These are phyloP conservation scores for Drosophila villosipedis DNA, from an alignment of 2,888 invertebrate genomes.

Conservation along the genomic window DNA sequence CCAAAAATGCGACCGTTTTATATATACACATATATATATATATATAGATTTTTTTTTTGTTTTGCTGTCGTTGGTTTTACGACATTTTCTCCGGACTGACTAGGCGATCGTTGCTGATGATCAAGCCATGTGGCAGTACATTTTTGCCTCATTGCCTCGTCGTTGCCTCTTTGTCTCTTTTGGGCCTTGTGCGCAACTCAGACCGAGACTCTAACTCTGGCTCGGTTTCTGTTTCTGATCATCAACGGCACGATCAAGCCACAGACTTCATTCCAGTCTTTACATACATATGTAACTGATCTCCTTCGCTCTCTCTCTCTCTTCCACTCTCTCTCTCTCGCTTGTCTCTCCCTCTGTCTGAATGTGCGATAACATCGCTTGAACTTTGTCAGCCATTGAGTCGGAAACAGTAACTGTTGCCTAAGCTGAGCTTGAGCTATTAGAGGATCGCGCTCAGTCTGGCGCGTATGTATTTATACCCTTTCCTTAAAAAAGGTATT, in stretches of 20 bases:
- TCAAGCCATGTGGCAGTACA: constrained; percentile 50
- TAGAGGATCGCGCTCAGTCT: constrained; percentile 33
- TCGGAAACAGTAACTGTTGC: constrained; percentile 46
- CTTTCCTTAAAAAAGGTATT: background rate
- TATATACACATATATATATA: background rate
- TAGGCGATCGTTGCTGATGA: constrained; percentile 54
- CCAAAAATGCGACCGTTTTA: constrained; percentile 56
- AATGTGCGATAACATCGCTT: constrained; percentile 79
- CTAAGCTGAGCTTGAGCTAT: constrained; percentile 48
- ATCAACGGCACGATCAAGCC: constrained; percentile 71
- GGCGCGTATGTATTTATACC: constrained; percentile 41
- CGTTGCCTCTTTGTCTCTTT: constrained; percentile 4
- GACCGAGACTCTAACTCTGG: background rate
- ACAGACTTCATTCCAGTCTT: constrained; percentile 49
- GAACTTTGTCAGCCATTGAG: constrained; percentile 72
- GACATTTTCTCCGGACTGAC: constrained; percentile 55
- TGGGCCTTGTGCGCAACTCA: background rate
- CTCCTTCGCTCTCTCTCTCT: constrained; percentile 16
- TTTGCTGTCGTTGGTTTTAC: constrained; percentile 49
- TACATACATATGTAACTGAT: constrained; percentile 59
- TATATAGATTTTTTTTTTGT: constrained; percentile 10
- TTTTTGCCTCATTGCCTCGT: constrained; percentile 26
- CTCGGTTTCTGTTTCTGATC: constrained; percentile 45
- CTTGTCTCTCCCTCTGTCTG: constrained; percentile 18
- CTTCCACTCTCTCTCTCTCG: constrained; percentile 10